Evolutionary conservation across 1,140 invertebrate species (phyloP).

Genomic region (Patella vulgata): DNA sequence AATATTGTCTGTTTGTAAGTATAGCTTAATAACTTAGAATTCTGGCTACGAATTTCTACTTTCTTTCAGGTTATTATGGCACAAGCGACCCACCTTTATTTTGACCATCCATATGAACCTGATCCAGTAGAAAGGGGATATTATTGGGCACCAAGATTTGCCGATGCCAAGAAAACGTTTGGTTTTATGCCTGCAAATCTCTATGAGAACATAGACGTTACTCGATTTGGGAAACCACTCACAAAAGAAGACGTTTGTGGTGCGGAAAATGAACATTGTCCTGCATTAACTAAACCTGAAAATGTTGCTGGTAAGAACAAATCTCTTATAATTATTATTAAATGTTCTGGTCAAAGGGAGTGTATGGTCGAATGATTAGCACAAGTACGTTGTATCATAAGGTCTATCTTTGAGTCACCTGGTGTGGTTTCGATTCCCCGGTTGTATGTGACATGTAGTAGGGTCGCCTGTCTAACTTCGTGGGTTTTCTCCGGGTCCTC

Average conservation of each 20-base stretch:
- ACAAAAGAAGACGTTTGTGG: conserved; percentile 36
- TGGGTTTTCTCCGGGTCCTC: no score
- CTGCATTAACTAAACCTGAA: conserved; percentile 41
- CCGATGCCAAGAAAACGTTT: conserved; percentile 33
- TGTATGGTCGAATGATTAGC: no score
- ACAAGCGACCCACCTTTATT: conserved; percentile 57
- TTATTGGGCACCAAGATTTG: conserved; percentile 55
- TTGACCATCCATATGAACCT: conserved; percentile 62
- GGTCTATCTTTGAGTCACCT: no score
- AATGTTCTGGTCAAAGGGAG: background rate
- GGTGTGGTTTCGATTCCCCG: no score
- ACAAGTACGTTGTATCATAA: no score
- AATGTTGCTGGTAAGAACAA: conserved; percentile 50
- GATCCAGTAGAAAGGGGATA: conserved; percentile 58
- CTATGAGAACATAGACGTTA: conserved; percentile 49
- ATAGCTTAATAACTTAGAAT: no score
- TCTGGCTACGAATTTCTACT: background rate
- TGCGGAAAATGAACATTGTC: conserved; percentile 33
- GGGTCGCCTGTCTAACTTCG: no score
- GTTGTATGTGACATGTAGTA: no score
- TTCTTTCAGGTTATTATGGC: conserved; percentile 53
- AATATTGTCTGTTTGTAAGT: no score
- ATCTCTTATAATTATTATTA: background rate
- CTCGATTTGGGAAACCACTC: conserved; percentile 37
- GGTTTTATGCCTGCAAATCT: conserved; percentile 48